phyloP scores from a whole-genome alignment of 2,113 vertebrate genomes.

The Labeo rohita region DNA sequence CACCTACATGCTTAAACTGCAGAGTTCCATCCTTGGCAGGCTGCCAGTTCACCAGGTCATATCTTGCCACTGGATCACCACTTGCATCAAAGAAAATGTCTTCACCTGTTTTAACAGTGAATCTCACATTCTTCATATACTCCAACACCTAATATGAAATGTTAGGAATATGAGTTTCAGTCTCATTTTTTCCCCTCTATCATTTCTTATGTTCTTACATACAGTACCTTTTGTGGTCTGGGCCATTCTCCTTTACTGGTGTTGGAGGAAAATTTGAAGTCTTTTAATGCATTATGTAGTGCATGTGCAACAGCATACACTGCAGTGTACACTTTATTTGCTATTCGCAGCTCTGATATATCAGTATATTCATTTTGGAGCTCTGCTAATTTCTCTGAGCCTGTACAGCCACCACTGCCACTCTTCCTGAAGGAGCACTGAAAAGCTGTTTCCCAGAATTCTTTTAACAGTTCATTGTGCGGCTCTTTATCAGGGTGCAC shows the following conservation, averaged over 20 bases:
- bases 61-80: slow-evolving; percentile 69
- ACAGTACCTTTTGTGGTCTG: slow-evolving; percentile 27
- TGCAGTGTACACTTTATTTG: slow-evolving; percentile 61
- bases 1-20: slow-evolving; percentile 57
- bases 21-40: slow-evolving; percentile 57
- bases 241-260: slow-evolving; percentile 3
- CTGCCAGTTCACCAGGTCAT: slow-evolving; percentile 78
- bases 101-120: slow-evolving; percentile 66
- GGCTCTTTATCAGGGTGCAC: slow-evolving; percentile 50
- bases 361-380: slow-evolving; percentile 61
- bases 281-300: slow-evolving; percentile 51
- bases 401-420: slow-evolving; percentile 44
- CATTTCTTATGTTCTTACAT: not conserved
- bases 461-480: slow-evolving; percentile 44
- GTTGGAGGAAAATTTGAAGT: not conserved
- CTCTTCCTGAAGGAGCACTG: slow-evolving; percentile 49
- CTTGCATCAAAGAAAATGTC: slow-evolving; percentile 74
- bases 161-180: not conserved
- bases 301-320: slow-evolving; percentile 60
- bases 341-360: slow-evolving; percentile 56
- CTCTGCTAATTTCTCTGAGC: slow-evolving; percentile 49
- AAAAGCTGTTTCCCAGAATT: slow-evolving; percentile 65
- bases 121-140: slow-evolving; percentile 69
- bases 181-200: too few relatives aligned
- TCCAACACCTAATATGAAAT: slow-evolving; percentile 67